Evolutionary conservation across 1,140 invertebrate genomes (phyloP).

Genomic region (Zaprionus lachaisei): DNA sequence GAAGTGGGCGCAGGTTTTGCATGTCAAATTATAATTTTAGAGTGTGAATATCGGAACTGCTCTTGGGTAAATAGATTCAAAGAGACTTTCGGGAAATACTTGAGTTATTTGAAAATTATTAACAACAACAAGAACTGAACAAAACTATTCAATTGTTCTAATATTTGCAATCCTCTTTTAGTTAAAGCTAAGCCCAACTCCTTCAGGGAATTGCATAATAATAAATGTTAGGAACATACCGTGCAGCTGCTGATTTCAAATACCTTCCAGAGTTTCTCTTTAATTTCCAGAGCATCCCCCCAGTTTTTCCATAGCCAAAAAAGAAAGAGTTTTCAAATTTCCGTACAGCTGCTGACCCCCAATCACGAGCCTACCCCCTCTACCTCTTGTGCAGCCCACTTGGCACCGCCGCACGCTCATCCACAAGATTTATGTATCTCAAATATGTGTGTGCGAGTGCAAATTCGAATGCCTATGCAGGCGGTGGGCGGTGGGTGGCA

Average conservation of each 20-base stretch:
- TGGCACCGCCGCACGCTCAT: conserved; percentile 67
- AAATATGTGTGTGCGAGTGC: conserved; percentile 65
- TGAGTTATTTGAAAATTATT: too few species aligned
- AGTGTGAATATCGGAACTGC: not conserved
- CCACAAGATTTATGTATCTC: conserved; percentile 81
- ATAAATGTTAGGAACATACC: not conserved
- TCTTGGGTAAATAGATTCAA: too few species aligned
- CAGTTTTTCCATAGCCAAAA: conserved; percentile 6
- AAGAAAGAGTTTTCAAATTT: conserved; percentile 29
- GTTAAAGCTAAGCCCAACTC: not conserved
- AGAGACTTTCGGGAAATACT: not conserved
- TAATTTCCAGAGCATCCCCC: conserved; percentile 1
- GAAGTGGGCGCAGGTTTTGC: not conserved
- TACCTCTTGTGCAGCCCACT: conserved; percentile 28
- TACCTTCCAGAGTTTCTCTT: not conserved
- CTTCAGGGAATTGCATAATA: not conserved
- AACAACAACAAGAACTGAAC: not conserved
- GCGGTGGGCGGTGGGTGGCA: not conserved
- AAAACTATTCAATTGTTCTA: not conserved
- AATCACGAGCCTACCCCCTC: conserved; percentile 41
- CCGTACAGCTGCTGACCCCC: conserved; percentile 41
- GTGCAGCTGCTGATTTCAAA: not conserved
- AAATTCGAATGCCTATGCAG: conserved; percentile 69
- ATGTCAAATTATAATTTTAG: not conserved
- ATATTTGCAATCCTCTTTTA: not conserved